Evolutionary conservation across 2,888 invertebrate species (phyloP).

Genomic region (Esperia sulphurella): DNA sequence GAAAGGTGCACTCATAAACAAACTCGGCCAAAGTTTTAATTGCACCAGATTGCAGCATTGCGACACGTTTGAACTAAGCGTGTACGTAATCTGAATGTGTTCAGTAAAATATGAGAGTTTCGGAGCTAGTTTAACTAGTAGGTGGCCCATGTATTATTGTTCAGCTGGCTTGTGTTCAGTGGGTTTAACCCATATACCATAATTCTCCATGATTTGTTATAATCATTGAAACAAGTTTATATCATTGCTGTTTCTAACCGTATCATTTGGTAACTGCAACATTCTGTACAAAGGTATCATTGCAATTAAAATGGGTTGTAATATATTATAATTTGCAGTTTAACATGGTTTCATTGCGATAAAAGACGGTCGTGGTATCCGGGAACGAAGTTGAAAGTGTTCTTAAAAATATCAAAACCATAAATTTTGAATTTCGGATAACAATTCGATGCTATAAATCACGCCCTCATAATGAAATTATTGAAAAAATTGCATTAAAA

Average conservation of each 20-base stretch:
- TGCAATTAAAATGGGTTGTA: too few relatives aligned
- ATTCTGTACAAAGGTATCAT: too few relatives aligned
- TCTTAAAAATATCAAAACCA: too few relatives aligned
- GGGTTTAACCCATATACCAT: too few relatives aligned
- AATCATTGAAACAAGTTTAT: too few relatives aligned
- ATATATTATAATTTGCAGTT: too few relatives aligned
- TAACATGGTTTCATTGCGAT: too few relatives aligned
- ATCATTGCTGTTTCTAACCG: too few relatives aligned
- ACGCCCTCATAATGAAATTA: constrained; percentile 33
- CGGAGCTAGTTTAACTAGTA: background rate
- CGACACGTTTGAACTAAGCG: constrained; percentile 27
- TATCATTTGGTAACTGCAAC: too few relatives aligned
- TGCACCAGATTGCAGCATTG: constrained; percentile 56
- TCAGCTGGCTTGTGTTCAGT: background rate
- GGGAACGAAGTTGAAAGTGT: too few relatives aligned
- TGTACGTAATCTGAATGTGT: constrained; percentile 8
- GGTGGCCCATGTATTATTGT: background rate
- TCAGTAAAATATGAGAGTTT: constrained; percentile 6
- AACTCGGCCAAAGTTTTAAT: constrained; percentile 66
- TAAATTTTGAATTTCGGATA: background rate
- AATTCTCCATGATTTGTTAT: too few relatives aligned
- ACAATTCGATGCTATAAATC: constrained; percentile 24
- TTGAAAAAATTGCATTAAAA: constrained; percentile 40
- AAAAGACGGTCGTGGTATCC: too few relatives aligned
- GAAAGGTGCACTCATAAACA: constrained; percentile 71